Base-by-base conservation (phyloP, 1,140 invertebrate genomes). In the Drepana arcuata region DNA sequence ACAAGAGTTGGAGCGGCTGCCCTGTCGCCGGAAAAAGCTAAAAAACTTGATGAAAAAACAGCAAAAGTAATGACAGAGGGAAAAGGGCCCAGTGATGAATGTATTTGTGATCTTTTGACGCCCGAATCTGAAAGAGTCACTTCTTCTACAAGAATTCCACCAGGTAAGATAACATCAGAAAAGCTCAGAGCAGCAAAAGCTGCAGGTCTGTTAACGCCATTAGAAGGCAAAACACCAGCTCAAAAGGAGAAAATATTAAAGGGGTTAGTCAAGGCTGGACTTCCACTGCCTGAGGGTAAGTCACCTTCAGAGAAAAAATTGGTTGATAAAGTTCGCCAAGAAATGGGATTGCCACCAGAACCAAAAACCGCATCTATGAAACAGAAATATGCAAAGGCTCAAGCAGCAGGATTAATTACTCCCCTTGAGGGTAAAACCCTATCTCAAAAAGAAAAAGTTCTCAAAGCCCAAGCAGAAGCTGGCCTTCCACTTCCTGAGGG, bases 211-310 rank as follows among this genome's bases (percentile, higher is more conserved):
- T 24, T 48, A 9, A 50, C 44, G 16, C 57, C 52, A 6, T 16
- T 60, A 34, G 36, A 51, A 34, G 50, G 53, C 6, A 62, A 53
- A 35, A 7, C 46, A 12, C 29, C 26, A 7, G 32, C 32, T 23
- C 30, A 63, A 39, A 55, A 58, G 41, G 50, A 55, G 39, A 62
- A 62, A 41, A 48, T 48, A 10, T 3, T 61, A 1, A 48, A 13
- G 33, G 43, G 40, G 5, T 33, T 61, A 32, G 49, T 40, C 0
- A 43, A 29, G 16, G 18, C 34, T 6, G 53, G 51, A n/a, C 25
- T 57, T 5, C 51, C 53, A n/a, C 21, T 55, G 4, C 55, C 49
- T 4, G 41, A 58, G 41, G 40, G 18, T 14, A 45, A 41, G 42
- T 56, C 50, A 10, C 13, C 41, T 1, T 61, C 53, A 2, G 48